phyloP scores from a whole-genome alignment of 2,888 invertebrate species.

The Drosophila eohydei region DNA sequence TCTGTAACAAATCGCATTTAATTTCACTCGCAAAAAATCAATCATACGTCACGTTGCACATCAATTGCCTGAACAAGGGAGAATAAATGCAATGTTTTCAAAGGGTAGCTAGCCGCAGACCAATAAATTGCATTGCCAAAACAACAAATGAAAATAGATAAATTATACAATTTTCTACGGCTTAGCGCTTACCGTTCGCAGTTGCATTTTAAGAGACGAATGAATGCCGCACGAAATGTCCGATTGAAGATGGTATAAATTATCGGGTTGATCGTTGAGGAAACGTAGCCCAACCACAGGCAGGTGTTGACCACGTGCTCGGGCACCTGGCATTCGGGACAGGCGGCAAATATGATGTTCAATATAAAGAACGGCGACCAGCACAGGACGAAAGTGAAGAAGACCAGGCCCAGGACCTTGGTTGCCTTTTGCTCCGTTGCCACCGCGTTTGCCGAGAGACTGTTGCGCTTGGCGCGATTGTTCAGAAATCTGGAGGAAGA shows the following conservation, averaged over 20 bases:
- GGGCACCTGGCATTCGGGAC: conserved; percentile 91
- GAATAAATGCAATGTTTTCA: background rate
- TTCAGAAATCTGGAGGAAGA: conserved; percentile 87
- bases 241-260: conserved; percentile 97
- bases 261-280: conserved; percentile 96
- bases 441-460: conserved; percentile 91
- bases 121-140: conserved; percentile 39
- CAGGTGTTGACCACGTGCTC: conserved; percentile 90
- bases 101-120: background rate
- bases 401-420: conserved; percentile 93
- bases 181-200: conserved; percentile 88
- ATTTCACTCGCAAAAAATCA: conserved; percentile 54
- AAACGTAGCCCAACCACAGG: conserved; percentile 96
- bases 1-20: conserved; percentile 38
- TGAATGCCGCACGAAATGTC: conserved; percentile 94
- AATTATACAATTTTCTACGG: too few species aligned
- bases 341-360: conserved; percentile 94
- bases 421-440: conserved; percentile 98
- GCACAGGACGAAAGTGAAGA: conserved; percentile 96
- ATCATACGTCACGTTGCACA: conserved; percentile 76
- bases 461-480: conserved; percentile 89
- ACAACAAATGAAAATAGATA: conserved; percentile 5
- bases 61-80: conserved; percentile 39
- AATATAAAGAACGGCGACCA: conserved; percentile 97
- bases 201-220: conserved; percentile 90